These are phyloP conservation scores for Chamaea fasciata DNA, from an alignment of 2,113 vertebrate species.

Conservation along the genomic window DNA sequence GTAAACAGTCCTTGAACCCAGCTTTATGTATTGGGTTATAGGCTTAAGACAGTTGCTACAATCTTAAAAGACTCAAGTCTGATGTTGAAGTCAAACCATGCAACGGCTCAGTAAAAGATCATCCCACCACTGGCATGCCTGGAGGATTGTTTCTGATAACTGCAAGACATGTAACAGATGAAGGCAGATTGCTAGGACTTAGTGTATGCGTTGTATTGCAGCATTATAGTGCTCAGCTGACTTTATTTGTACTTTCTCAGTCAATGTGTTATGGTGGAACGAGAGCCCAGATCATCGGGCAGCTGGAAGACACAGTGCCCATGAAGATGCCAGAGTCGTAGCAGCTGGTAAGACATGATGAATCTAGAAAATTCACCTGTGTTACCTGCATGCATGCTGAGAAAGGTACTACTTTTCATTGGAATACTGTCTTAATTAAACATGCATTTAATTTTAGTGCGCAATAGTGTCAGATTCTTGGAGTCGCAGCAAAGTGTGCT, in stretches of 20 bases:
- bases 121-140: neutral
- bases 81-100: neutral
- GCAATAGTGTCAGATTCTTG: conserved; percentile 79
- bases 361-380: neutral
- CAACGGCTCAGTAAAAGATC: neutral
- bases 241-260: conserved; percentile 66
- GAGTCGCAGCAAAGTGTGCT: conserved; percentile 81
- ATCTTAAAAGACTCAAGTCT: neutral
- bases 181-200: neutral
- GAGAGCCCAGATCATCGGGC: conserved; percentile 81
- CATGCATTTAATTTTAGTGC: conserved; percentile 73
- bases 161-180: neutral
- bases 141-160: neutral
- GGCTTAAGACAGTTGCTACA: neutral
- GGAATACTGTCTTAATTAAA: neutral
- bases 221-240: neutral
- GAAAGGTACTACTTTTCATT: neutral
- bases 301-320: conserved; percentile 77
- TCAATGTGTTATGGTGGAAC: conserved; percentile 88
- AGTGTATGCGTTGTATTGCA: neutral
- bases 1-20: conserved; percentile 17
- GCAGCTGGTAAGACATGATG: conserved; percentile 82
- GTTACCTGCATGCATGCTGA: neutral
- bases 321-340: conserved; percentile 84
- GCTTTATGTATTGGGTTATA: neutral